Evolutionary conservation across 2,888 invertebrate genomes (phyloP), one percentile per base, ranked within the genome.

Genomic region (Agrotis puta): DNA sequence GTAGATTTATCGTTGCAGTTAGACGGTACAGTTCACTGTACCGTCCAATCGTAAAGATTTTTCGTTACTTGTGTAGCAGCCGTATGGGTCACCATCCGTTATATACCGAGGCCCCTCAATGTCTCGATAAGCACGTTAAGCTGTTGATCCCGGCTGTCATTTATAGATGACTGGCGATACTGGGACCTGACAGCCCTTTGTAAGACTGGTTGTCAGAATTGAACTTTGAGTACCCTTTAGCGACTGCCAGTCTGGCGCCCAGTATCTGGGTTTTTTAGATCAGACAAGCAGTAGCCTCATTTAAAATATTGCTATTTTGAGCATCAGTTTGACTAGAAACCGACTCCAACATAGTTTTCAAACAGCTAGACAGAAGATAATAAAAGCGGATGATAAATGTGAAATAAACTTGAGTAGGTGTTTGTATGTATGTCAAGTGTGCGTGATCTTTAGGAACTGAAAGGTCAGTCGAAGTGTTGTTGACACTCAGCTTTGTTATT

Each of bases 371-470:
- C 43, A 22, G 18, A 14, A 20, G 50, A 22, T 43, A 18, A 93
- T 87, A 91, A 71, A 56, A 53, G 6, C 57, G 81, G 81, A 53
- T 68, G 82, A 53, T 68, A 59, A 81, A 70, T 81, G 73, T 27
- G 27, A 27, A 27, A n/a, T 18, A 56, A 7, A n/a, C n/a, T 9
- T 56, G 14, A 56, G n/a, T 33, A 56, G 13, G 14, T 54, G 11
- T 33, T n/a, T 56, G 45, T 45, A 5, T 14, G 22, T 53, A 48
- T 54, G 27, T 50, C 22, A 56, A 14, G 51, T 45, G 47, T 66
- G 57, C 56, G 24, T 70, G 53, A 64, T 70, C 39, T 50, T 33
- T 54, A 51, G 2, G 4, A 54, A 79, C 14, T 22, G 0, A 79
- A 74, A 79, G 51, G 79, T 67, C 51, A 74, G 24, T 64, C 51